phyloP scores from a whole-genome alignment of 2,113 vertebrate genomes.

The Alaudala cheleensis region DNA sequence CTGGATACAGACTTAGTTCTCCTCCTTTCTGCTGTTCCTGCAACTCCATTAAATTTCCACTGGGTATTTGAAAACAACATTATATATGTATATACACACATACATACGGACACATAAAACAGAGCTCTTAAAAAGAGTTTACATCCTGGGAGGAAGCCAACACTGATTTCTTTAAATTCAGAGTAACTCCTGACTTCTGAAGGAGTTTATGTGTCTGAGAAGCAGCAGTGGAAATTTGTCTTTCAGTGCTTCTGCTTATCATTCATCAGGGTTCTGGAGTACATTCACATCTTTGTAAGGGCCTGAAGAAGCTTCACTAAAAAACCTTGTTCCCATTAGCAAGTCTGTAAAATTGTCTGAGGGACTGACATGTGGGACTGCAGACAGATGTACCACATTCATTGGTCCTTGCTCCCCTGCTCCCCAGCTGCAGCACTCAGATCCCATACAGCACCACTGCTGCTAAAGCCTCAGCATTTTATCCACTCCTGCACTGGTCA shows the following conservation, averaged over 20 bases:
- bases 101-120: not conserved
- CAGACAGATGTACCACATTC: not conserved
- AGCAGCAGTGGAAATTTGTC: conserved; percentile 34
- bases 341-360: conserved; percentile 33
- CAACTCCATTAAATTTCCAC: not conserved
- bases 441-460: not conserved
- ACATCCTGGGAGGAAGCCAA: not conserved
- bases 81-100: not conserved
- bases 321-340: conserved; percentile 26
- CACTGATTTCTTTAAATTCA: conserved; percentile 8
- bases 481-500: not conserved
- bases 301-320: not conserved
- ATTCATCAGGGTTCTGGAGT: conserved; percentile 31
- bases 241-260: conserved; percentile 34
- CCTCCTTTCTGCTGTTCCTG: not conserved
- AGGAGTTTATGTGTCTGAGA: conserved; percentile 32
- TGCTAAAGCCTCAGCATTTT: not conserved
- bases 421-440: not conserved
- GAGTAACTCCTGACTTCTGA: conserved; percentile 34
- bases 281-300: conserved; percentile 25
- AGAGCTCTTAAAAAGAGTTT: not conserved
- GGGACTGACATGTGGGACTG: conserved; percentile 2
- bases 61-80: conserved; percentile 13
- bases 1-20: not conserved
- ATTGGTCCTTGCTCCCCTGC: not conserved